phyloP scores from a whole-genome alignment of 2,888 invertebrate species.

The Andrena praecox region DNA sequence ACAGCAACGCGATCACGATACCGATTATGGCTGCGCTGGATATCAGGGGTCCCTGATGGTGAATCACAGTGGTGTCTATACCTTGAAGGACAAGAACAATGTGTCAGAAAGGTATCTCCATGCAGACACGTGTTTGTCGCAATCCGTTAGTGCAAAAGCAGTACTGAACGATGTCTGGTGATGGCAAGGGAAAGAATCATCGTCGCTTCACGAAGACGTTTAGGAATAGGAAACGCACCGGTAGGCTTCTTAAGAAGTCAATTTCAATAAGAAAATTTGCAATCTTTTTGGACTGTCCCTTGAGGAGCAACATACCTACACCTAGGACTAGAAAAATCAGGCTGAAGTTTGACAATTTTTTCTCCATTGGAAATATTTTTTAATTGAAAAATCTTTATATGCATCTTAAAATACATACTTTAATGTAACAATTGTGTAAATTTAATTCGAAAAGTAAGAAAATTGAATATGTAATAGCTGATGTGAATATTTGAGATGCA shows the following conservation, averaged over 20 bases:
- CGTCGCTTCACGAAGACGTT: constrained; percentile 19
- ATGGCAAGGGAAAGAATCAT: constrained; percentile 64
- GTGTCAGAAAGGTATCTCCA: constrained; percentile 14
- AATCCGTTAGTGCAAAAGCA: constrained; percentile 84
- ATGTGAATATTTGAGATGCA: no score
- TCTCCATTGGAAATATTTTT: no score
- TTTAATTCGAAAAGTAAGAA: no score
- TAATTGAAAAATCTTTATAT: no score
- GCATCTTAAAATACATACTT: no score
- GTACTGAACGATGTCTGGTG: constrained; percentile 82
- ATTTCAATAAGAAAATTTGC: no score
- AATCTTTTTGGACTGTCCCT: no score
- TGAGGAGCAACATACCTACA: no score
- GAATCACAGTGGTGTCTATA: constrained; percentile 78
- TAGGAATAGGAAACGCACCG: constrained; percentile 77
- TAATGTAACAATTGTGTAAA: no score
- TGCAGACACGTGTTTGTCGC: constrained; percentile 41
- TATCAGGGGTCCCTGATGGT: constrained; percentile 86
- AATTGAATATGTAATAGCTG: no score
- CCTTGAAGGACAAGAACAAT: constrained; percentile 76
- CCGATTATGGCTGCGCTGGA: constrained; percentile 93
- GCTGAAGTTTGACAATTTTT: no score
- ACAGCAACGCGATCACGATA: constrained; percentile 92
- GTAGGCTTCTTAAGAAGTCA: constrained; percentile 63
- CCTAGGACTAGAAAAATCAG: no score